These are phyloP conservation scores for Theretra japonica DNA, from an alignment of 2,888 invertebrate genomes.

Conservation along the genomic window DNA sequence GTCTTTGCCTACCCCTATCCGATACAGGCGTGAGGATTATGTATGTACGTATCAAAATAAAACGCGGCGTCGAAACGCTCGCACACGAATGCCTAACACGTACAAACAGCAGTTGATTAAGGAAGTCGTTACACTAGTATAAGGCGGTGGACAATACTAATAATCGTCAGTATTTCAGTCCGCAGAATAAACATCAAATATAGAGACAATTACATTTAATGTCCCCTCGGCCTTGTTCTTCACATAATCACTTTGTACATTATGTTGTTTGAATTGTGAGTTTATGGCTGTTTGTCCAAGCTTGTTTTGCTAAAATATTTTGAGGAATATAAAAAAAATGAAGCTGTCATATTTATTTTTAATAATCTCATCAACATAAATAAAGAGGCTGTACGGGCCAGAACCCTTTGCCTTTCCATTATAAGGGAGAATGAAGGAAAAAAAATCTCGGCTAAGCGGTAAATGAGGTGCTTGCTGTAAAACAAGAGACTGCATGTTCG, in stretches of 20 bases:
- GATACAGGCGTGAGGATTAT: no score
- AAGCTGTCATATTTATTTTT: no score
- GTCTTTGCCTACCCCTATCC: no score
- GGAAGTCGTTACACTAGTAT: conserved; percentile 61
- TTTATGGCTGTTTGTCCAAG: conserved; percentile 8
- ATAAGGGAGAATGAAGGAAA: no score
- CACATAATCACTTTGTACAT: conserved; percentile 16
- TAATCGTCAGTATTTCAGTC: conserved; percentile 27
- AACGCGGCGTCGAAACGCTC: conserved; percentile 38
- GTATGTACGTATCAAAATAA: not conserved
- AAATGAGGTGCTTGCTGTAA: no score
- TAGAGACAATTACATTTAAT: conserved; percentile 27
- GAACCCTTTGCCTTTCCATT: no score
- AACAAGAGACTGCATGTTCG: no score
- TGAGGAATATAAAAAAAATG: no score
- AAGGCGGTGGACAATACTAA: conserved; percentile 26
- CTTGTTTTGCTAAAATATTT: no score
- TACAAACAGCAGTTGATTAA: conserved; percentile 54
- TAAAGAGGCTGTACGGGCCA: no score
- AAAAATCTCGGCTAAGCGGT: no score
- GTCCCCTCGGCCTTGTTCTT: conserved; percentile 24
- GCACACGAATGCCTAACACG: conserved; percentile 38
- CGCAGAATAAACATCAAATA: conserved; percentile 28
- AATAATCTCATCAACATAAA: no score
- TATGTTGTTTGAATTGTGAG: conserved; percentile 14